Conservation (phyloP, 2,797 vertebrate species). For the Poliocrania exsul region DNA sequence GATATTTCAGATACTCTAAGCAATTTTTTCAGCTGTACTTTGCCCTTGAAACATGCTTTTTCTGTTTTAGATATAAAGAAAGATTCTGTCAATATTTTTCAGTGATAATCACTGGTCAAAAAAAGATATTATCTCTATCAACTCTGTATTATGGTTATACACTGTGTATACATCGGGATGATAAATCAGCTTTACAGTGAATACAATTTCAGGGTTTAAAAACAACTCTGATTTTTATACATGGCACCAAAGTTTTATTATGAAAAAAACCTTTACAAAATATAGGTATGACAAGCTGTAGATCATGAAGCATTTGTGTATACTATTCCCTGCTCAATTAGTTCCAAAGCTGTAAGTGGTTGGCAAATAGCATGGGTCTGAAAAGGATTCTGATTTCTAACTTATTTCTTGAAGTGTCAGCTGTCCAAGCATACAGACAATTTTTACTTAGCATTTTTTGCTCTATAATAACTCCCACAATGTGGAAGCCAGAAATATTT, state of each 20-base stretch:
- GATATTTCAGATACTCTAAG: neutral
- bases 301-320: neutral
- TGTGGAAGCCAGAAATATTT: conserved; percentile 70
- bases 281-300: neutral
- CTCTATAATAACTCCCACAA: conserved; percentile 58
- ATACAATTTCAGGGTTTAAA: neutral
- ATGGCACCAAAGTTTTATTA: neutral
- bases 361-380: neutral
- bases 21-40: neutral
- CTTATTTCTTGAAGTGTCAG: conserved; percentile 38
- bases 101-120: neutral
- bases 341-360: neutral
- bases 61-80: neutral
- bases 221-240: neutral
- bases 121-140: neutral
- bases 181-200: neutral
- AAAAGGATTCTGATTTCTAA: conserved; percentile 7
- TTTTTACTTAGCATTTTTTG: conserved; percentile 36
- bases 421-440: neutral
- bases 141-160: neutral
- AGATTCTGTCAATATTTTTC: neutral
- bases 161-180: neutral
- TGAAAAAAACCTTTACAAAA: neutral
- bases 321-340: neutral
- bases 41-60: neutral